These are phyloP conservation scores for Athetis lepigone DNA, from an alignment of 2,888 invertebrate species.

Conservation along the genomic window DNA sequence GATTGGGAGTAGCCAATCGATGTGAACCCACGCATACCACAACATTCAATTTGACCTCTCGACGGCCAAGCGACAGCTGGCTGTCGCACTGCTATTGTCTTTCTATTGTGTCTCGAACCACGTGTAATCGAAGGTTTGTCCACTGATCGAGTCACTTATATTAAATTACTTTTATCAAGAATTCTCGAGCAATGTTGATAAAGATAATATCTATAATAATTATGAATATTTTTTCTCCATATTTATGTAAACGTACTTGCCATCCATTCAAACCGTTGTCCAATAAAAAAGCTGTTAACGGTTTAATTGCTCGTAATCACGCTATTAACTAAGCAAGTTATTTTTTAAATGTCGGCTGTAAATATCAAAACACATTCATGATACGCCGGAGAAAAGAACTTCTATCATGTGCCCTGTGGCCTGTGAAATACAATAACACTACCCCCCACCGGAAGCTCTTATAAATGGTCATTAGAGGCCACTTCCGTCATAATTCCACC, in stretches of 20 bases:
- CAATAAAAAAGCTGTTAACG: slow-evolving; percentile 64
- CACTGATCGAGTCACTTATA: slow-evolving; percentile 27
- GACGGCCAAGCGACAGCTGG: too few relatives aligned
- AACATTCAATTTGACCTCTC: slow-evolving; percentile 41
- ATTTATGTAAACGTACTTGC: slow-evolving; percentile 25
- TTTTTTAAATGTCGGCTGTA: slow-evolving; percentile 66
- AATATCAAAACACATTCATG: slow-evolving; percentile 65
- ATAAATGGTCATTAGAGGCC: slow-evolving; percentile 69
- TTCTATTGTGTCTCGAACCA: too few relatives aligned
- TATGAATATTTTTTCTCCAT: slow-evolving; percentile 12
- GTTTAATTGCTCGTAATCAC: slow-evolving; percentile 71
- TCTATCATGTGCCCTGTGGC: slow-evolving; percentile 68
- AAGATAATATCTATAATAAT: slow-evolving; percentile 9
- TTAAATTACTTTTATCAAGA: slow-evolving; percentile 18
- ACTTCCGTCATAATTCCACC: slow-evolving; percentile 78
- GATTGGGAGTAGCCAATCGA: slow-evolving; percentile 57
- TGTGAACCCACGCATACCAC: slow-evolving; percentile 17
- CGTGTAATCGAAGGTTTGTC: too few relatives aligned
- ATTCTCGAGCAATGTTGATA: slow-evolving; percentile 16
- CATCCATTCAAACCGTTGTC: slow-evolving; percentile 33
- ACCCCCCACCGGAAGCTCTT: slow-evolving; percentile 75
- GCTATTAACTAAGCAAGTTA: slow-evolving; percentile 69
- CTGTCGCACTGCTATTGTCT: too few relatives aligned
- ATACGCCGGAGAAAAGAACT: slow-evolving; percentile 57
- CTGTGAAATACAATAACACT: slow-evolving; percentile 76